Evolutionary conservation across 2,797 vertebrate species (phyloP).

Genomic region (Falco naumanni): DNA sequence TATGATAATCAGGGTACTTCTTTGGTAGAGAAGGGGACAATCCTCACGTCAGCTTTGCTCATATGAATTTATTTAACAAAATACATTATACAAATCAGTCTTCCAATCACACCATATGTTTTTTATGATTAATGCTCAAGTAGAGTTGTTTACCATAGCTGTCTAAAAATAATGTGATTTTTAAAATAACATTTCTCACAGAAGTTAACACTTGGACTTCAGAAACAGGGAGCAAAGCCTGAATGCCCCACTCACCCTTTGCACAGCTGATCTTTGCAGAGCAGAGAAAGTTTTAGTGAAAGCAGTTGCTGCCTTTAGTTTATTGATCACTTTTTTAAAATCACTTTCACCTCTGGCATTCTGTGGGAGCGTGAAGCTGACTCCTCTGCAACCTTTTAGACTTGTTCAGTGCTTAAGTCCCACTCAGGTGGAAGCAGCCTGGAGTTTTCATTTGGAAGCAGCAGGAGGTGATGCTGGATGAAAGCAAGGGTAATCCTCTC

Average conservation of each 20-base stretch:
- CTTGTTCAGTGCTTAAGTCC: background rate
- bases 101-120: background rate
- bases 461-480: background rate
- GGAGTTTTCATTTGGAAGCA: background rate
- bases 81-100: background rate
- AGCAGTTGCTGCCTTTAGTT: background rate
- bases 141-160: background rate
- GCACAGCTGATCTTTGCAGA: background rate
- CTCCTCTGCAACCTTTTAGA: background rate
- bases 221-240: background rate
- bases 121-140: background rate
- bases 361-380: background rate
- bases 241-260: background rate
- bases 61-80: background rate
- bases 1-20: background rate
- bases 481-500: slow-evolving; percentile 39
- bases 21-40: background rate
- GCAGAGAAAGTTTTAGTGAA: background rate
- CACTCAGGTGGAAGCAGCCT: background rate
- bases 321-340: background rate
- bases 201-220: background rate
- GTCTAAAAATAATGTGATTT: background rate
- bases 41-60: background rate
- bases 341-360: background rate
- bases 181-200: background rate